These are phyloP conservation scores for Chaetodon trifasciatus DNA, from an alignment of 2,797 vertebrate genomes.

Conservation along the genomic window DNA sequence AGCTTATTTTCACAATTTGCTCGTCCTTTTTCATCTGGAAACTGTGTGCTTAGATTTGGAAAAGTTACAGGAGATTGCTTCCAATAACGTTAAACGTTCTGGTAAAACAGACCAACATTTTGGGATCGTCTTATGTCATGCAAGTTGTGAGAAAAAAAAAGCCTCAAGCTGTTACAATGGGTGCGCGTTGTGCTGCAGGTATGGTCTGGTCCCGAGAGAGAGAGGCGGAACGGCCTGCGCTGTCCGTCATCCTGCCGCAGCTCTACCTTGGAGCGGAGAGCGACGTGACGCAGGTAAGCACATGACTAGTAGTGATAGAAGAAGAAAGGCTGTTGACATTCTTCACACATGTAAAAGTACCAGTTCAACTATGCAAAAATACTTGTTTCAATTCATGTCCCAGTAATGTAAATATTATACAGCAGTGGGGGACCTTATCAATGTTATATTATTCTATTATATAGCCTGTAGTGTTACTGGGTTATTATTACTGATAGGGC, in stretches of 20 bases:
- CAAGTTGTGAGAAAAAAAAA: not conserved
- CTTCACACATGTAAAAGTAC: no score
- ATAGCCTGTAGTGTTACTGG: not conserved
- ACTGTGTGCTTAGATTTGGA: not conserved
- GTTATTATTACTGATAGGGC: not conserved
- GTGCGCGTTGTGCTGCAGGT: constrained; percentile 35
- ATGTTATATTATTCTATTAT: not conserved
- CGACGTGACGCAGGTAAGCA: constrained; percentile 85
- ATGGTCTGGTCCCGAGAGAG: constrained; percentile 81
- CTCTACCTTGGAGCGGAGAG: constrained; percentile 86
- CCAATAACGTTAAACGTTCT: not conserved
- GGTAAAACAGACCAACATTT: constrained; percentile 43
- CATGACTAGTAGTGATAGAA: not conserved
- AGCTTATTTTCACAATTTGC: not conserved
- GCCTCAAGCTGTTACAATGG: no score
- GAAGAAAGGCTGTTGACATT: not conserved
- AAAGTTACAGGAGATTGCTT: not conserved
- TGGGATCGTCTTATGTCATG: not conserved
- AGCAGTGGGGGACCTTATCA: not conserved
- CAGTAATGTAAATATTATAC: no score
- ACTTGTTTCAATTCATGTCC: no score
- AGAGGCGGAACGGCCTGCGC: constrained; percentile 73
- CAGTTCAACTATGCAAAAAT: no score
- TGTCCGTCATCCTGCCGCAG: constrained; percentile 84
- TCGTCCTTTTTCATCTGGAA: not conserved